Evolutionary conservation across 2,888 invertebrate species (phyloP).

Genomic region (Polydesmus complanatus): DNA sequence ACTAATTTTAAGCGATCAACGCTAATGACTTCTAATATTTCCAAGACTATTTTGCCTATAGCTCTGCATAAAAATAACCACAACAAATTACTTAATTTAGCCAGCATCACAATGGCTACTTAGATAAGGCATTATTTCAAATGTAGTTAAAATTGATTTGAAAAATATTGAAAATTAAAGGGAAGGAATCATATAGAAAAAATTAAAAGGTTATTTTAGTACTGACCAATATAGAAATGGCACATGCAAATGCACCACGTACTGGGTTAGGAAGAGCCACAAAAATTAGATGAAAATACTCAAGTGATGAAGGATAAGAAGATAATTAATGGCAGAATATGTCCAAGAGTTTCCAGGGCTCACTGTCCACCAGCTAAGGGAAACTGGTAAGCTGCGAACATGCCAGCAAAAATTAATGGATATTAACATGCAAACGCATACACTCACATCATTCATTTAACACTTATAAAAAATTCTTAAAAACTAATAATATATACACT

Average conservation of each 20-base stretch:
- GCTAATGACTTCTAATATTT: no score
- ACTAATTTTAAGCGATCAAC: no score
- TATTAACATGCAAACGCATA: background rate
- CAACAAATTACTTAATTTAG: no score
- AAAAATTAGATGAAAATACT: constrained; percentile 2
- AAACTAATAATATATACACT: background rate
- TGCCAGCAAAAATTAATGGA: constrained; percentile 10
- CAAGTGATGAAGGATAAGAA: constrained; percentile 5
- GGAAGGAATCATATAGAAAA: background rate
- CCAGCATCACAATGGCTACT: background rate
- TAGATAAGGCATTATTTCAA: background rate
- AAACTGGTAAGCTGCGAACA: constrained; percentile 16
- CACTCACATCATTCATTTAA: background rate
- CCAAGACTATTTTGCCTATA: no score
- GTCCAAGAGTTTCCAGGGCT: background rate
- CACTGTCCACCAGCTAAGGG: constrained; percentile 13
- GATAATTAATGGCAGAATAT: background rate
- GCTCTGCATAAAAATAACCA: no score
- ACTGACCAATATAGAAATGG: background rate
- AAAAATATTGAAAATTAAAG: background rate
- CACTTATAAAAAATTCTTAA: background rate
- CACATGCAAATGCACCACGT: background rate
- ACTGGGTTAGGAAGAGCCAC: constrained; percentile 6
- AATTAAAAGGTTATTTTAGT: background rate
- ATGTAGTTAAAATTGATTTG: no score